Percentiles rank a stretch among this genome's conserved stretches.
phyloP scores from a whole-genome alignment of 2,113 vertebrate genomes.

The Prolemur simus region DNA sequence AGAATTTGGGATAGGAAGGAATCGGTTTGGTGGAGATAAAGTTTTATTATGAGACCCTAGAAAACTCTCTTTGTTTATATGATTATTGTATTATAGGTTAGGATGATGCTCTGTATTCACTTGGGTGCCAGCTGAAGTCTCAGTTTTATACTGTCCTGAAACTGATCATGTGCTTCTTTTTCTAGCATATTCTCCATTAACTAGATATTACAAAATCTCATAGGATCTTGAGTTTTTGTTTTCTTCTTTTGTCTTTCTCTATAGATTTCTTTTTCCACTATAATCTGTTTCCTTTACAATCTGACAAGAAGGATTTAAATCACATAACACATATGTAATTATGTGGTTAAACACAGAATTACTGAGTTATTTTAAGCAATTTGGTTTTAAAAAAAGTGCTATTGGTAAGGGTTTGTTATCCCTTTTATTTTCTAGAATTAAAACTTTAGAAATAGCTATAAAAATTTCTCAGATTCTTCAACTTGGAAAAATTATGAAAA shows the following conservation, averaged over 20 bases:
- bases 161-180: background rate
- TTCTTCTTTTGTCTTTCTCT: background rate
- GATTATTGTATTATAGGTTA: background rate
- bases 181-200: background rate
- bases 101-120: background rate
- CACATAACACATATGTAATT: background rate
- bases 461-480: background rate
- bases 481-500: background rate
- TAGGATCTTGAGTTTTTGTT: background rate
- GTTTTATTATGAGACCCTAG: background rate
- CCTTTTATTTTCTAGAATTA: background rate
- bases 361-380: background rate
- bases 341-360: background rate
- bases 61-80: background rate
- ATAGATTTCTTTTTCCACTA: background rate
- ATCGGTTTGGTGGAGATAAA: background rate
- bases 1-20: background rate
- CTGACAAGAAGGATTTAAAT: background rate
- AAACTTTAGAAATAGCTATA: constrained; percentile 4
- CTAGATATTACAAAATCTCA: background rate
- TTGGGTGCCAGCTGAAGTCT: background rate
- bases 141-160: background rate
- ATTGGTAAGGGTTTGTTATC: background rate
- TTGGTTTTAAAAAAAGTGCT: background rate
- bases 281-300: background rate